Conservation (phyloP, 23 tunicate genomes). For the Oikopleura vanhoeffeni region DNA sequence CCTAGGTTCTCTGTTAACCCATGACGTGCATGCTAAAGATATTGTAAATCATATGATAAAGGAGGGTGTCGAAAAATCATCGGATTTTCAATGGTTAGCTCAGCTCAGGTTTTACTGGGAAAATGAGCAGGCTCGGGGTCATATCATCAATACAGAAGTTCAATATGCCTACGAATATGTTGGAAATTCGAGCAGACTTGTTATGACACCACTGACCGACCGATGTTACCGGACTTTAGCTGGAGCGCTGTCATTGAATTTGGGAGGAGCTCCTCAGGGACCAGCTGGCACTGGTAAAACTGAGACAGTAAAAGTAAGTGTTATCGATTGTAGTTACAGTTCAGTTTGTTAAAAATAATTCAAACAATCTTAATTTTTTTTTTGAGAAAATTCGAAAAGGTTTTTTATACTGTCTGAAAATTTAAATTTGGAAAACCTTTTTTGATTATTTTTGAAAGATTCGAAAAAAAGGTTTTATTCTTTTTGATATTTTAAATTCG, state of each 20-base stretch:
- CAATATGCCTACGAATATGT: constrained; percentile 91
- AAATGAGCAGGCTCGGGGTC: constrained; percentile 79
- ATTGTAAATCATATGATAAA: constrained; percentile 57
- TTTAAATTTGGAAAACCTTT: no score
- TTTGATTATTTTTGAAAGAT: no score
- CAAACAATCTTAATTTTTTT: no score
- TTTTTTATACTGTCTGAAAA: no score
- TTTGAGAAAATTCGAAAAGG: no score
- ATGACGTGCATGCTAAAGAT: constrained; percentile 91
- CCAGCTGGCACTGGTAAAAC: constrained; percentile 98
- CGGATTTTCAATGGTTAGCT: constrained; percentile 93
- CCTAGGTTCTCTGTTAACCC: constrained; percentile 78
- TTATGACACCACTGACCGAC: constrained; percentile 91
- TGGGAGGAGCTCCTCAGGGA: constrained; percentile 97
- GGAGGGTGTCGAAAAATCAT: no score
- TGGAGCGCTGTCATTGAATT: constrained; percentile 71
- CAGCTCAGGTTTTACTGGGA: constrained; percentile 88
- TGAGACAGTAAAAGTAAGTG: constrained; percentile 83
- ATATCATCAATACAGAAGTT: constrained; percentile 81
- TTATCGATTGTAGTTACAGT: no score
- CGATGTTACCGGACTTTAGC: constrained; percentile 90
- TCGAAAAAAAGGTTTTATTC: no score
- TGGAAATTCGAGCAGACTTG: constrained; percentile 66
- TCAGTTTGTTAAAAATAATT: no score
- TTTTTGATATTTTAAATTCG: no score